Evolutionary conservation across 2,113 vertebrate species (phyloP), one percentile per base, ranked within the genome.

Genomic region (Chaetodon trifascialis): DNA sequence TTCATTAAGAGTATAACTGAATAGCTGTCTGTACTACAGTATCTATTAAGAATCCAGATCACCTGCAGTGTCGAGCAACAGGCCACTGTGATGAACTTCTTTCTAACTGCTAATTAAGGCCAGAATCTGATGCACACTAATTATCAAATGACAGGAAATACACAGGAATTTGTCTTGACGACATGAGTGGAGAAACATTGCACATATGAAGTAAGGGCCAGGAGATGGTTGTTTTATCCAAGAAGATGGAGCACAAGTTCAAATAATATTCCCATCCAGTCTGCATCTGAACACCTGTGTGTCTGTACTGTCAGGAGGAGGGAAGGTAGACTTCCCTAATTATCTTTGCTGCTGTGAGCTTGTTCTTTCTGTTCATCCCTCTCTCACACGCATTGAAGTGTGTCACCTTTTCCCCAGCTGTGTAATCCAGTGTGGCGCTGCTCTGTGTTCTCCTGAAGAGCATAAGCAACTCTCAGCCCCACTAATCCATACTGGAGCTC

Each of bases 401-500:
- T 84, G 85, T 83, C 90, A 92, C 86, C 86, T 91, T 91, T 91
- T 79, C 88, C 86, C 83, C 71, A 70, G 75, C 84, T 86, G 86
- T 89, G 86, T 89, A 90, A 93, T 90, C 93, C 86, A 85, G 80
- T 77, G 66, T 84, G 84, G 66, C 25, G 36, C 80, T 47, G 80
- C 73, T 79, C 85, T 81, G 84, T 84, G 78, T 86, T 89, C 84
- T 92, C 82, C 86, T 87, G 83, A 86, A 89, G 82, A 92, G 90
- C 85, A 76, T 84, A 85, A 94, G 86, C 85, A 92, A 91, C 88
- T 90, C 85, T 64, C 72, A 84, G 82, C 76, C 68, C 36, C 47
- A 40, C 82, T 94, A 92, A 92, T 93, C 91, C 89, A 92, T 73
- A 80, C 77, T 63, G 89, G 75, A 87, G 82, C 86, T 76, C 87